Evolutionary conservation across 2,888 invertebrate genomes (phyloP).

Genomic region (Liopterus haemorrhoidalis): DNA sequence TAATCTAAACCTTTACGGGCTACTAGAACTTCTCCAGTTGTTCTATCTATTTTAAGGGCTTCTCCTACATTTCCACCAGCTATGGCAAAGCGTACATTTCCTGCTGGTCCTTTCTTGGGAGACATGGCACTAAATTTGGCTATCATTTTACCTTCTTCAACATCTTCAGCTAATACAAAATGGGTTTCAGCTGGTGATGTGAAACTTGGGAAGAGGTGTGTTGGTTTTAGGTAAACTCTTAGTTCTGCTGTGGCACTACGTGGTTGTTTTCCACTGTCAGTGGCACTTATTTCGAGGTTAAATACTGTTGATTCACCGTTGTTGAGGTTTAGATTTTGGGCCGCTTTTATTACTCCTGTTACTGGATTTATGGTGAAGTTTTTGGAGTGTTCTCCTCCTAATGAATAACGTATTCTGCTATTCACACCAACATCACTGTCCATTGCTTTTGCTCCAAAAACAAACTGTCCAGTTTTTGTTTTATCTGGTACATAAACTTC

Average conservation of each 20-base stretch:
- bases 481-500: conserved; percentile 78
- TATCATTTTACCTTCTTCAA: conserved; percentile 68
- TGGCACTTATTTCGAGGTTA: conserved; percentile 69
- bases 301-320: conserved; percentile 56
- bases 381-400: conserved; percentile 71
- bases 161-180: conserved; percentile 75
- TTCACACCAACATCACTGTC: conserved; percentile 80
- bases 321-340: conserved; percentile 56
- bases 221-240: conserved; percentile 68
- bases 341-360: conserved; percentile 83
- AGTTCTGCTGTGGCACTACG: conserved; percentile 69
- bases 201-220: conserved; percentile 75
- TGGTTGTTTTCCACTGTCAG: conserved; percentile 68
- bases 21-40: conserved; percentile 74
- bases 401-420: conserved; percentile 70
- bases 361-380: conserved; percentile 71
- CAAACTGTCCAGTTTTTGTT: conserved; percentile 74
- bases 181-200: conserved; percentile 62
- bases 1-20: conserved; percentile 77
- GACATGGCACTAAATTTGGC: conserved; percentile 72
- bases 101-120: conserved; percentile 68
- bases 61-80: conserved; percentile 92
- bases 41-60: conserved; percentile 72
- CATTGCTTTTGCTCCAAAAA: conserved; percentile 81
- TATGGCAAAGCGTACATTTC: conserved; percentile 70